phyloP scores from a whole-genome alignment of 2,113 vertebrate species.

The Pseudopipra pipra region DNA sequence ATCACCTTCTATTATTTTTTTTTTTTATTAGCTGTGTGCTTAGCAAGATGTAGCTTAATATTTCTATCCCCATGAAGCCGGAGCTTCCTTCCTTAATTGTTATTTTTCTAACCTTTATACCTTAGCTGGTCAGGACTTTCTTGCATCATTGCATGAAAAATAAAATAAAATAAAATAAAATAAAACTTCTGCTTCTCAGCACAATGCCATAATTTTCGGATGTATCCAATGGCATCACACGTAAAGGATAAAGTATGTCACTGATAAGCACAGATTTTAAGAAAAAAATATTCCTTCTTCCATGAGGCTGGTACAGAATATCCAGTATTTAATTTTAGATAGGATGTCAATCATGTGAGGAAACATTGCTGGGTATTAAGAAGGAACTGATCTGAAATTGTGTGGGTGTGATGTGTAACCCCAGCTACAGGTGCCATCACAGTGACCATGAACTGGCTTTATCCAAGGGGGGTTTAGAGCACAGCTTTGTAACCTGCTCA shows the following conservation, averaged over 20 bases:
- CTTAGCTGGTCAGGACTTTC: neutral
- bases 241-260: neutral
- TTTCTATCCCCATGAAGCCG: neutral
- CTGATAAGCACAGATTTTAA: conserved; percentile 37
- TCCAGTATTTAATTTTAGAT: conserved; percentile 52
- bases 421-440: neutral
- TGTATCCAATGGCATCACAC: neutral
- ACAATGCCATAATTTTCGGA: neutral
- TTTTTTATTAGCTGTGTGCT: neutral
- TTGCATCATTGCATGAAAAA: neutral
- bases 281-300: neutral
- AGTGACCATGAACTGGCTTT: neutral
- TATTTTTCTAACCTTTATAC: neutral
- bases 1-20: neutral
- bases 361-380: neutral
- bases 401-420: neutral
- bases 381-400: neutral
- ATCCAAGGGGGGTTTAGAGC: neutral
- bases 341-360: conserved; percentile 28
- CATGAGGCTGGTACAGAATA: neutral
- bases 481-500: neutral
- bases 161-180: neutral
- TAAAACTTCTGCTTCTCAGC: neutral
- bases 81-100: neutral
- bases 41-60: neutral